These are phyloP conservation scores for Leptura quadrifasciata DNA, from an alignment of 2,888 invertebrate genomes.

Conservation along the genomic window DNA sequence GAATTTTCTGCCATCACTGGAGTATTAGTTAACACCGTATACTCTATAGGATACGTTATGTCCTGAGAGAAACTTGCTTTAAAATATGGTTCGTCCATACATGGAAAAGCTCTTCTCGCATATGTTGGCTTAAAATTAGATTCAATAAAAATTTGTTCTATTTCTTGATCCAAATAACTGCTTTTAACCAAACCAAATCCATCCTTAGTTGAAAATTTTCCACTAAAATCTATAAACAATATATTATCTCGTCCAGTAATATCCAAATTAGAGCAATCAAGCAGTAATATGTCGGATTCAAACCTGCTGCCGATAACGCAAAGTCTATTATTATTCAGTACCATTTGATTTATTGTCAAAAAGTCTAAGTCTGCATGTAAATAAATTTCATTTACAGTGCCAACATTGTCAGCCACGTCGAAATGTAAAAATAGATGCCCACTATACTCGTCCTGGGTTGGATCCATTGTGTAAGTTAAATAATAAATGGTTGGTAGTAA, in stretches of 20 bases:
- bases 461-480: neutral
- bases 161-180: neutral
- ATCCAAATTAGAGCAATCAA: neutral
- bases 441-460: neutral
- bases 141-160: neutral
- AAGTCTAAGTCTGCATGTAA: slow-evolving; percentile 12
- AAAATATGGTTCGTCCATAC: slow-evolving; percentile 28
- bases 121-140: slow-evolving; percentile 26
- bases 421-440: slow-evolving; percentile 6
- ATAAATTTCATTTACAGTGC: neutral
- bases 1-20: neutral
- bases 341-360: neutral
- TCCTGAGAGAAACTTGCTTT: slow-evolving; percentile 11
- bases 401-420: neutral
- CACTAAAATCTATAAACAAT: neutral
- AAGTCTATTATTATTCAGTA: neutral
- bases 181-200: slow-evolving; percentile 21
- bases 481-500: slow-evolving; percentile 8
- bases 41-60: neutral
- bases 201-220: slow-evolving; percentile 13
- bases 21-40: slow-evolving; percentile 14
- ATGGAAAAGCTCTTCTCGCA: slow-evolving; percentile 24
- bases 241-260: neutral
- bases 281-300: neutral
- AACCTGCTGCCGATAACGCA: neutral